Base-by-base conservation (phyloP, 1,140 invertebrate genomes). In the Pararge aegeria region DNA sequence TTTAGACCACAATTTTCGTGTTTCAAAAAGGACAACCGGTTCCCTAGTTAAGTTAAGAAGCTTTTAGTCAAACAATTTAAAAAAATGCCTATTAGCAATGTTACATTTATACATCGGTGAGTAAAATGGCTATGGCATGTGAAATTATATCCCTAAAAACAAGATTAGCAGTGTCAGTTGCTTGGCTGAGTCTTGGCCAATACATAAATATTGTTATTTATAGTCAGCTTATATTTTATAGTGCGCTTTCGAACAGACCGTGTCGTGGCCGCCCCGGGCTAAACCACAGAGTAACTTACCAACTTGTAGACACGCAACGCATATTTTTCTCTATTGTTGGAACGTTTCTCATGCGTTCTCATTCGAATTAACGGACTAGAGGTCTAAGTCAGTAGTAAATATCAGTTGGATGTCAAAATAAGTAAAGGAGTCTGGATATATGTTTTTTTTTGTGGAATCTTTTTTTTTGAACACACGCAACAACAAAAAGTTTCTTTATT, bases 231-330 rank as follows among this genome's bases (percentile, higher is more conserved):
- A 69, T 66, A 73, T 66, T 72, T 71, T 61, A 55, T 60, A 73
- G 61, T 66, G 70, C 55, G 70, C 75, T 75, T 78, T 80, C 73
- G 54, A 68, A 63, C 56, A 55, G 62, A 67, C 49, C 63, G n/a
- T 64, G 74, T 84, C 81, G 81, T 84, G 79, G 75, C 73, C 63
- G 78, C 81, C 79, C 27, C 58, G 50, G 76, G 81, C 67, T 60
- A 69, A 13, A 12, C 19, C 67, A 65, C 55, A 72, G 68, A 73
- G 34, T 66, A 71, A 55, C 48, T 44, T 50, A 68, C 64, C 69
- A 67, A 70, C 62, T 68, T 70, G 51, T 53, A 68, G 67, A 73
- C 70, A 74, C 62, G 70, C 73, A 67, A 69, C 48, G 21, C 55
- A 55, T n/a, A 19, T 51, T 29, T 64, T 64, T 46, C 52, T 61